Evolutionary conservation across 2,797 vertebrate species (phyloP).

Genomic region (Galagoides demidoff): DNA sequence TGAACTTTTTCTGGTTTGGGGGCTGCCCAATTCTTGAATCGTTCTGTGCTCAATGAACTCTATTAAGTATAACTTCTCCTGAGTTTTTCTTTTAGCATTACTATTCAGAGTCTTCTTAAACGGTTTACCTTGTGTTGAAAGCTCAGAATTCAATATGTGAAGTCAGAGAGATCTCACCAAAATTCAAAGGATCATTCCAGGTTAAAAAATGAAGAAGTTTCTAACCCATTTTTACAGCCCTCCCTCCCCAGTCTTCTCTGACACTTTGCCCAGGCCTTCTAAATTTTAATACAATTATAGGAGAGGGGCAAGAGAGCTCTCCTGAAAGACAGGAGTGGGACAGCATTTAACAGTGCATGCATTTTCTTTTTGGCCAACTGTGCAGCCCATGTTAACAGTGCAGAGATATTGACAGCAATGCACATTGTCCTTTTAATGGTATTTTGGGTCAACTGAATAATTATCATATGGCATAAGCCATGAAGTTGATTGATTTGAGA

Average conservation of each 20-base stretch:
- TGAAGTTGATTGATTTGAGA: slow-evolving; percentile 12
- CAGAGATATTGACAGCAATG: background rate
- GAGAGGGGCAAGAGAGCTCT: background rate
- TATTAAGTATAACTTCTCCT: background rate
- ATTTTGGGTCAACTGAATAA: slow-evolving; percentile 43
- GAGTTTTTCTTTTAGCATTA: background rate
- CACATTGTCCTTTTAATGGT: slow-evolving; percentile 60
- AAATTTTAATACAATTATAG: background rate
- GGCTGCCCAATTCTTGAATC: background rate
- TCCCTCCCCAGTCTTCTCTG: background rate
- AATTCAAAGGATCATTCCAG: background rate
- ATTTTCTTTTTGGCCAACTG: background rate
- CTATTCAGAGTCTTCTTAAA: background rate
- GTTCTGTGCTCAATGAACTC: background rate
- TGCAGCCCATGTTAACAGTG: background rate
- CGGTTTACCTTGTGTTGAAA: background rate
- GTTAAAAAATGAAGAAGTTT: slow-evolving; percentile 38
- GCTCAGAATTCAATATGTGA: background rate
- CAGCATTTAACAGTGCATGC: background rate
- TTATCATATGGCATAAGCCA: slow-evolving; percentile 44
- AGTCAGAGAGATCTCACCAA: background rate
- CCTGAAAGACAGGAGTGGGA: background rate
- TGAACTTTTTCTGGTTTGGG: background rate
- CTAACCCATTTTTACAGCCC: background rate
- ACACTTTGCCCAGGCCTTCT: background rate